Percentiles rank a stretch among this genome's conserved stretches.
Evolutionary conservation across 1,140 invertebrate species (phyloP).

Genomic region (Globodera ellingtonae): DNA sequence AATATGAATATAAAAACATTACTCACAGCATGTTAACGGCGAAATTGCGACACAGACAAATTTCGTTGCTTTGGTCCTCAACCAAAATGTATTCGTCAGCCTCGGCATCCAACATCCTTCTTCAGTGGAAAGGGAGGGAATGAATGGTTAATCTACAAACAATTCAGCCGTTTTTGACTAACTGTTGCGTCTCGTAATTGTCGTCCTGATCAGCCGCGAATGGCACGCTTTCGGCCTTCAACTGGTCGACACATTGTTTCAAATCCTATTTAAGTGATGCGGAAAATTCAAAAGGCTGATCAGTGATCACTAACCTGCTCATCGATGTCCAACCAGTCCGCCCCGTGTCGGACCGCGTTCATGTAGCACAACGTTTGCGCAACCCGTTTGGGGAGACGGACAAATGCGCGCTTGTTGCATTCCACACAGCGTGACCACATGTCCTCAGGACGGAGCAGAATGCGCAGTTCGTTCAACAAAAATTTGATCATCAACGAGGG

Average conservation of each 20-base stretch:
- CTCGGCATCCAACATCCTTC: conserved; percentile 4
- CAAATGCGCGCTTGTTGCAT: conserved; percentile 37
- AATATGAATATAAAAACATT: background rate
- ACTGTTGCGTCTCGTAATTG: conserved; percentile 7
- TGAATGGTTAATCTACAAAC: background rate
- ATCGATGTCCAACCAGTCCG: conserved; percentile 17
- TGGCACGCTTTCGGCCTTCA: conserved; percentile 3
- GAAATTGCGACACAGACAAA: conserved; percentile 9
- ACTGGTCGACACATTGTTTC: background rate
- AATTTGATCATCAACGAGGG: conserved; percentile 30
- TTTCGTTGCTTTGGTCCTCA: background rate
- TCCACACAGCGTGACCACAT: conserved; percentile 37
- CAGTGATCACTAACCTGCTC: conserved; percentile 2
- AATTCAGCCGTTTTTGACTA: background rate
- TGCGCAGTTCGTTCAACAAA: conserved; percentile 30
- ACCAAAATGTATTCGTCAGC: background rate
- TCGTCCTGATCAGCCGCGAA: background rate
- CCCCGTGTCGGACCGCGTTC: conserved; percentile 19
- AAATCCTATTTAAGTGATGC: background rate
- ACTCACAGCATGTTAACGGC: conserved; percentile 21
- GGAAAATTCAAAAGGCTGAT: background rate
- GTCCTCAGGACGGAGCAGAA: conserved; percentile 39
- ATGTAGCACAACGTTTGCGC: conserved; percentile 27
- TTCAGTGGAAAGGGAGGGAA: background rate
- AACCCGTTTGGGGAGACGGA: conserved; percentile 25